Percentiles rank a stretch among this genome's conserved stretches.
These are phyloP conservation scores for Borostomias antarcticus DNA, from an alignment of 2,797 vertebrate genomes.

Conservation along the genomic window DNA sequence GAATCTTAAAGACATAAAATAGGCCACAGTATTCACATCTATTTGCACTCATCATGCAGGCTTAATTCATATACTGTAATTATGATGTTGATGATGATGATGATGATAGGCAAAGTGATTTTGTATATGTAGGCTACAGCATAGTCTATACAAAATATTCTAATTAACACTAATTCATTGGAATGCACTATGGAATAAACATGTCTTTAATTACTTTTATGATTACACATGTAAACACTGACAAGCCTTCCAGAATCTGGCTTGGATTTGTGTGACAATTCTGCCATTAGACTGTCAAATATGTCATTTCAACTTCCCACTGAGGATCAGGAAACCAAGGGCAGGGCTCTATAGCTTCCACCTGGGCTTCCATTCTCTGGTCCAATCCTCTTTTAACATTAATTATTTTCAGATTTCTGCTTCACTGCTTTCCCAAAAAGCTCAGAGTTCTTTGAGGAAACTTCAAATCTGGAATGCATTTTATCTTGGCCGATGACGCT, in stretches of 20 bases:
- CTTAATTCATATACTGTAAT: too few species aligned
- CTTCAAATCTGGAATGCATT: conserved; percentile 70
- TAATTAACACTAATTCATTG: too few species aligned
- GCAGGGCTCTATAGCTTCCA: conserved; percentile 61
- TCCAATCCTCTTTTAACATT: conserved; percentile 60
- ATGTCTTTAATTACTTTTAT: conserved; percentile 28
- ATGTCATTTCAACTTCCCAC: conserved; percentile 29
- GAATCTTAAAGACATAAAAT: too few species aligned
- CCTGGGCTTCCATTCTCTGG: conserved; percentile 66
- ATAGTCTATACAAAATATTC: too few species aligned
- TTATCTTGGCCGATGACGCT: conserved; percentile 54
- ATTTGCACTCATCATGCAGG: too few species aligned
- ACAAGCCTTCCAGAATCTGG: conserved; percentile 45
- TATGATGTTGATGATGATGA: too few species aligned
- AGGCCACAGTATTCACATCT: too few species aligned
- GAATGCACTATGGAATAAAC: too few species aligned
- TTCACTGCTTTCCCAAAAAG: conserved; percentile 43
- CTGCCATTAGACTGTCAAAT: conserved; percentile 46
- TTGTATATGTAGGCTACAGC: too few species aligned
- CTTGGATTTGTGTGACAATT: conserved; percentile 43
- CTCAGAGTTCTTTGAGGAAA: conserved; percentile 48
- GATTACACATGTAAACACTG: conserved; percentile 42
- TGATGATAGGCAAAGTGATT: too few species aligned
- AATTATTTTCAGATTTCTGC: conserved; percentile 62
- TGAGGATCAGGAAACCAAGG: conserved; percentile 41